Conservation (phyloP, 1,140 invertebrate species). For the Trichogramma pretiosum region DNA sequence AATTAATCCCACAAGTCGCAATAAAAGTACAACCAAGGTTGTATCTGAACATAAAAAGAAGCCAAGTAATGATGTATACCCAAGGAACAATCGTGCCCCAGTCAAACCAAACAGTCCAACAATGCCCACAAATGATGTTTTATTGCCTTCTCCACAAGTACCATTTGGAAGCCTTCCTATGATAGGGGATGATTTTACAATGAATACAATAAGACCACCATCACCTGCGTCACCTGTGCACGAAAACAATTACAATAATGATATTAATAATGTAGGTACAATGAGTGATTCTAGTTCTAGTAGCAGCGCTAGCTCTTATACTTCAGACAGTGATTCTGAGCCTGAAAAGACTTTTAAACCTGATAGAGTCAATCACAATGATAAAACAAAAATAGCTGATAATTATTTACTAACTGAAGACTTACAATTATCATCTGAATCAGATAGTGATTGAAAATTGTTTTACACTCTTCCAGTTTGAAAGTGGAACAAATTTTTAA, state of each 20-base stretch:
- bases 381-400: no score
- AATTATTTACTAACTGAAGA: no score
- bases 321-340: slow-evolving; percentile 39
- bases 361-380: no score
- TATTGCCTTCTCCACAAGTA: slow-evolving; percentile 45
- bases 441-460: no score
- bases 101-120: slow-evolving; percentile 44
- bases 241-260: slow-evolving; percentile 20
- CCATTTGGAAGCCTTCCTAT: slow-evolving; percentile 66
- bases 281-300: slow-evolving; percentile 38
- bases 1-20: no score
- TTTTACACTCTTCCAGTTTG: no score
- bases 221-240: slow-evolving; percentile 17
- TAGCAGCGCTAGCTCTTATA: slow-evolving; percentile 34
- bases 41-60: slow-evolving; percentile 50
- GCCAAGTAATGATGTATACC: slow-evolving; percentile 41
- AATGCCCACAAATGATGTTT: slow-evolving; percentile 10
- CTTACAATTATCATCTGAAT: no score
- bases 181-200: slow-evolving; percentile 51
- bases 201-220: slow-evolving; percentile 20
- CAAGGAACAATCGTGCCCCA: slow-evolving; percentile 46
- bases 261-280: slow-evolving; percentile 21
- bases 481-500: no score
- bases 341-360: no score
- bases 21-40: slow-evolving; percentile 57